Conservation (phyloP, 2,888 invertebrate species). For the Synanthedon vespiformis region DNA sequence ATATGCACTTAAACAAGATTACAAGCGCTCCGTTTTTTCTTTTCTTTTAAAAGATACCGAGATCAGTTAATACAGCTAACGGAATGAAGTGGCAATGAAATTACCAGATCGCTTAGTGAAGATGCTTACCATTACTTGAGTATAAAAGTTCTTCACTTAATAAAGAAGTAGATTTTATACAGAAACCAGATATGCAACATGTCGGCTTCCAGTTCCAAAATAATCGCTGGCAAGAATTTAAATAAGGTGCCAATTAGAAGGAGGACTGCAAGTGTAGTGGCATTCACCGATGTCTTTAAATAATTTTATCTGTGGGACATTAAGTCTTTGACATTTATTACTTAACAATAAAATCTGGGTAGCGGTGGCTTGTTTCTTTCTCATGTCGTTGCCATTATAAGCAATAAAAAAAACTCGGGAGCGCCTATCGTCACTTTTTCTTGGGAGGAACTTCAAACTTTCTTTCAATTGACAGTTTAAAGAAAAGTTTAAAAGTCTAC, state of each 20-base stretch:
- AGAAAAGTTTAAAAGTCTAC: neutral
- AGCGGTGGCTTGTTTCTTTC: constrained; percentile 9
- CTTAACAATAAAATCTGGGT: constrained; percentile 33
- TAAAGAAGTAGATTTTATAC: constrained; percentile 56
- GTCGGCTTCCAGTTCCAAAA: constrained; percentile 41
- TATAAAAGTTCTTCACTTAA: constrained; percentile 52
- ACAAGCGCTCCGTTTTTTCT: constrained; percentile 24
- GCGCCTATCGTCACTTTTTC: neutral
- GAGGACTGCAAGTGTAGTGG: constrained; percentile 26
- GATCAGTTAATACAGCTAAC: constrained; percentile 27
- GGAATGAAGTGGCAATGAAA: constrained; percentile 45
- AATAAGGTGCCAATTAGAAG: constrained; percentile 63
- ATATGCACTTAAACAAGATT: constrained; percentile 36
- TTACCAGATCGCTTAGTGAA: constrained; percentile 41
- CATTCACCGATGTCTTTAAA: constrained; percentile 37
- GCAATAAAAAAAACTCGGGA: constrained; percentile 13
- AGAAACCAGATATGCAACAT: constrained; percentile 43
- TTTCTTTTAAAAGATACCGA: constrained; percentile 15
- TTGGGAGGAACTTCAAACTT: neutral
- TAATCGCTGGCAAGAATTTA: constrained; percentile 51
- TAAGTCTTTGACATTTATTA: constrained; percentile 38
- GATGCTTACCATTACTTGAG: constrained; percentile 43
- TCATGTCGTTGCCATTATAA: constrained; percentile 8
- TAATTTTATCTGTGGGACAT: constrained; percentile 39
- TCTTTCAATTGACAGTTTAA: neutral